These are phyloP conservation scores for Lethocerus indicus DNA, from an alignment of 1,140 invertebrate species.

Conservation along the genomic window DNA sequence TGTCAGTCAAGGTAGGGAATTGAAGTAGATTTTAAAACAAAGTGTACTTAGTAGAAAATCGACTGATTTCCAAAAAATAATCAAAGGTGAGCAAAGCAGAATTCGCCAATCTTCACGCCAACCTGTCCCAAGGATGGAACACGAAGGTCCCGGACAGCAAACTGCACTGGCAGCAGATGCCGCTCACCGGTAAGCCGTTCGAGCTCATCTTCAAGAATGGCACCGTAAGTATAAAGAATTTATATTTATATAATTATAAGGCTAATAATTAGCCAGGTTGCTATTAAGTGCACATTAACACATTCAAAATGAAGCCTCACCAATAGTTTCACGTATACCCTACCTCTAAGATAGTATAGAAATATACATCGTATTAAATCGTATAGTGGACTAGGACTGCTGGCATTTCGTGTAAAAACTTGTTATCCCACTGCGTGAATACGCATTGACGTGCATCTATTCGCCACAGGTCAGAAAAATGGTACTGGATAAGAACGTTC, in stretches of 20 bases:
- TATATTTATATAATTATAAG: too few species aligned
- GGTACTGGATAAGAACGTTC: conserved; percentile 29
- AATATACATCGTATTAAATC: background rate
- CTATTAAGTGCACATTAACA: conserved; percentile 40
- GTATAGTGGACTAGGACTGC: background rate
- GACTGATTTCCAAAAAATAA: too few species aligned
- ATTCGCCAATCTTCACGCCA: conserved; percentile 33
- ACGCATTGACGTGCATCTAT: too few species aligned
- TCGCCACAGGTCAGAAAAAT: conserved; percentile 21
- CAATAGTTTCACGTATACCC: conserved; percentile 23
- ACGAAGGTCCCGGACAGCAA: conserved; percentile 24
- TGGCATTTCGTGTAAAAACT: background rate
- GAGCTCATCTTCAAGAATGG: conserved; percentile 37
- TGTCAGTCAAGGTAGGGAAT: too few species aligned
- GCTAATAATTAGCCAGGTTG: conserved; percentile 24
- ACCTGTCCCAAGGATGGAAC: conserved; percentile 29
- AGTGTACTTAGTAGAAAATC: too few species aligned
- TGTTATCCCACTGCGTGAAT: too few species aligned
- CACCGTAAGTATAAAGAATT: conserved; percentile 20
- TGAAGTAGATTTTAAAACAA: too few species aligned
- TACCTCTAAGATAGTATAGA: conserved; percentile 14
- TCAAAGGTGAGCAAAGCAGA: conserved; percentile 19
- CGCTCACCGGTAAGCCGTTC: conserved; percentile 35
- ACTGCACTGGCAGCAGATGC: conserved; percentile 30
- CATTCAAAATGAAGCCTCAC: conserved; percentile 41